Base-by-base conservation (phyloP, 2,113 vertebrate species). In the Odontophorus gujanensis region DNA sequence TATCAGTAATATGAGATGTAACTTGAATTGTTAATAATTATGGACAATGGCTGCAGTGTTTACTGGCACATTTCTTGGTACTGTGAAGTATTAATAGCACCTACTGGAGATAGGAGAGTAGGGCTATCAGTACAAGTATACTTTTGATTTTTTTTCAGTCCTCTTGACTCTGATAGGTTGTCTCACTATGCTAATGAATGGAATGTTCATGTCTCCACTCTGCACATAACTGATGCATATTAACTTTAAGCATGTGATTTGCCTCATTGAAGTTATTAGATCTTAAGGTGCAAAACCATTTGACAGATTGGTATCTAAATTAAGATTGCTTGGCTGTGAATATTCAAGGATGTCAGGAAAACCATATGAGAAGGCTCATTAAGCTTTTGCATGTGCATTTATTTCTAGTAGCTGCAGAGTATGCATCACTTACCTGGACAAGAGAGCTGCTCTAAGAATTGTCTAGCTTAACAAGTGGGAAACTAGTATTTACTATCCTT, bases 161-260 rank as follows among this genome's bases (percentile, higher is more conserved):
- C 38, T 28, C 22, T 79, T 68, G 19, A 22, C 17, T 91, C 3
- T 55, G 71, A 16, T 4, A 81, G 21, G 25, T 50, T 71, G 10
- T 53, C 51, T 66, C n/a, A 58, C 48, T 68, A 28, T 66, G 8
- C 24, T 66, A 8, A 26, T 4, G 0, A 26, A 48, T n/a, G 43
- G 50, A 43, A 30, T 6, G 16, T 58, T 40, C 10, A 4, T 40
- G 22, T 55, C 19, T 25, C 10, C 32, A 28, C 32, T 80, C 7
- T 43, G 1, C 28, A 20, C 0, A 0, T 59, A 57, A 19, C 3
- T 73, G 72, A 13, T 42, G 58, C 8, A 21, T 1, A 0, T 28
- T 85, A n/a, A 9, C 38, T 80, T 90, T 38, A 81, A 55, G 47
- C 38, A 47, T 19, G 11, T 53, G 28, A 34, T 74, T 78, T 81